A percentile compares a stretch with the other conserved stretches of the same genome.
These are phyloP conservation scores for Diplogasteroides magnus DNA, from an alignment of 1,140 invertebrate species.

Conservation along the genomic window DNA sequence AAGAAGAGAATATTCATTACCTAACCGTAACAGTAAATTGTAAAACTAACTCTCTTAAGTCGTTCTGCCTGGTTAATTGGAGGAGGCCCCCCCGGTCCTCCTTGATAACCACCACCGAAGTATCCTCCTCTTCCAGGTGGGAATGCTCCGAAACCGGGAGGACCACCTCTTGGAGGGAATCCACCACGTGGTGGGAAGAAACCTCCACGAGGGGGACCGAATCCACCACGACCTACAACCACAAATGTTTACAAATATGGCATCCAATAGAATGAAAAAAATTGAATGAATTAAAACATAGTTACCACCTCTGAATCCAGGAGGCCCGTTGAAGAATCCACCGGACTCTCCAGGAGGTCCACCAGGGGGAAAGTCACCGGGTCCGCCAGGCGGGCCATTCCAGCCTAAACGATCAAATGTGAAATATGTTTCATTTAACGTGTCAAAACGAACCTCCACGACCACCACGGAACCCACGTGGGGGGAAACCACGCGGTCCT, in stretches of 20 bases:
- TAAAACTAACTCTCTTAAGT: too few species aligned
- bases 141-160: background rate
- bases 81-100: background rate
- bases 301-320: background rate
- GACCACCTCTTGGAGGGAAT: background rate
- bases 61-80: too few species aligned
- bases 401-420: conserved; percentile 1
- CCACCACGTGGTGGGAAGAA: background rate
- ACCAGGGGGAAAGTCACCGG: background rate
- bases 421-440: background rate
- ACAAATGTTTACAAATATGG: background rate
- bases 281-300: too few species aligned
- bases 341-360: background rate
- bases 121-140: background rate
- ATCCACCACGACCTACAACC: background rate
- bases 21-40: background rate
- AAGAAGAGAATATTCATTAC: background rate
- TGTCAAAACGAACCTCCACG: background rate
- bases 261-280: background rate
- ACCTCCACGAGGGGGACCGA: background rate
- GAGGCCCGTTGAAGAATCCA: background rate
- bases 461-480: conserved; percentile 6
- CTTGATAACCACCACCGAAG: too few species aligned
- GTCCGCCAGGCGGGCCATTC: conserved; percentile 6
- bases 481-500: background rate